Evolutionary conservation across 2,888 invertebrate genomes (phyloP).

Genomic region (Epinotia bilunana): DNA sequence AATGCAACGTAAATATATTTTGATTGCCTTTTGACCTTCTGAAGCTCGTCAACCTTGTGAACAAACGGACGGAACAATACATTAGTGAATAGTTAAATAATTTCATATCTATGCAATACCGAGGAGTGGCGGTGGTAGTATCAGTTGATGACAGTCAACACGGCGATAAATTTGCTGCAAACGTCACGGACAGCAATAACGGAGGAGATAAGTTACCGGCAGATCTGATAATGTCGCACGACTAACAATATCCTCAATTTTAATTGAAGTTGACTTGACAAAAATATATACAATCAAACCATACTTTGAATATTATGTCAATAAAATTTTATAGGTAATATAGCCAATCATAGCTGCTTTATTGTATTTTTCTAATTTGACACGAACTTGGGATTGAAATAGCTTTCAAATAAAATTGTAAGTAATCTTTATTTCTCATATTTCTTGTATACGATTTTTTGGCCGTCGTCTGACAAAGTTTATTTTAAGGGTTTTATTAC

Average conservation of each 20-base stretch:
- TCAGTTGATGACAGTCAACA: conserved; percentile 73
- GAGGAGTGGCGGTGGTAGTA: conserved; percentile 54
- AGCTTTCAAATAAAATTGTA: no score
- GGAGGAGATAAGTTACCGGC: conserved; percentile 40
- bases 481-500: conserved; percentile 46
- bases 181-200: conserved; percentile 70
- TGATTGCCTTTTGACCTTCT: not conserved
- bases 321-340: no score
- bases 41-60: not conserved
- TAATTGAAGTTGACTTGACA: conserved; percentile 2
- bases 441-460: conserved; percentile 34
- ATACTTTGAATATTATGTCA: not conserved
- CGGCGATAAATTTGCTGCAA: conserved; percentile 71
- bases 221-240: conserved; percentile 36
- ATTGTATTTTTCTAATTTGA: no score
- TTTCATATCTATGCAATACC: not conserved
- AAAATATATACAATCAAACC: not conserved
- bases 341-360: no score
- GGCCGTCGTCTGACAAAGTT: conserved; percentile 20
- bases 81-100: not conserved
- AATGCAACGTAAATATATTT: not conserved
- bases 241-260: conserved; percentile 24
- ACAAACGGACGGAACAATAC: not conserved
- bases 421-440: not conserved
- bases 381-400: no score